A percentile compares a stretch with the other conserved stretches of the same genome.
Conservation (phyloP, 2,888 invertebrate genomes). For the Sphaeridia pumilis region DNA sequence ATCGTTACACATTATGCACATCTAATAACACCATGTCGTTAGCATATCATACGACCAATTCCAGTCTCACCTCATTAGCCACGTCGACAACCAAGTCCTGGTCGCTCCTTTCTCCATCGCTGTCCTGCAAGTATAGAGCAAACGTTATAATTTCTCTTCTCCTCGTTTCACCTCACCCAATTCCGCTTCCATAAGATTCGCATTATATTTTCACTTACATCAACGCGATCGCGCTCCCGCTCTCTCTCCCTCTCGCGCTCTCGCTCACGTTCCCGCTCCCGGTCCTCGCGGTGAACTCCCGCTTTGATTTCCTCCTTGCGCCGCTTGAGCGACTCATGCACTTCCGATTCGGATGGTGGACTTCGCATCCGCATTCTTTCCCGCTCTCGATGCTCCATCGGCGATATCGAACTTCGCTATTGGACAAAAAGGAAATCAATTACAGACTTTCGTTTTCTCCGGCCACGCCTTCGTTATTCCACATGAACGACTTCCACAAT, state of each 20-base stretch:
- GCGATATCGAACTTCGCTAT: constrained; percentile 38
- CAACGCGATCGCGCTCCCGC: too few species aligned
- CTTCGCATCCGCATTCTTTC: constrained; percentile 32
- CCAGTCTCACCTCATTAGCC: constrained; percentile 64
- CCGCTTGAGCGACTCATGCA: constrained; percentile 32
- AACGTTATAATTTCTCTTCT: too few species aligned
- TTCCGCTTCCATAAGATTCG: too few species aligned
- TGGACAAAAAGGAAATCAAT: too few species aligned
- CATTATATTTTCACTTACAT: too few species aligned
- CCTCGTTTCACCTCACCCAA: too few species aligned
- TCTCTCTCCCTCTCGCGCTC: background rate
- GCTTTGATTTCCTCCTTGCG: constrained; percentile 35
- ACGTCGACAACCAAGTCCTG: constrained; percentile 91
- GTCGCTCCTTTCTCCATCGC: constrained; percentile 90
- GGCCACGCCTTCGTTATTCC: too few species aligned
- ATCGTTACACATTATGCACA: too few species aligned
- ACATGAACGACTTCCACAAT: too few species aligned
- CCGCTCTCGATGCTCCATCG: constrained; percentile 36
- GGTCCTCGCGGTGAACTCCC: constrained; percentile 20
- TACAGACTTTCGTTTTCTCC: too few species aligned
- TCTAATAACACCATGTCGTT: too few species aligned
- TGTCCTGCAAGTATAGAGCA: constrained; percentile 58
- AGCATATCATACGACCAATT: too few species aligned
- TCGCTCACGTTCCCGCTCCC: constrained; percentile 12
- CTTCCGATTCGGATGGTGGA: constrained; percentile 33